These are phyloP conservation scores for Mycteria americana DNA, from an alignment of 2,797 vertebrate genomes.

Conservation along the genomic window DNA sequence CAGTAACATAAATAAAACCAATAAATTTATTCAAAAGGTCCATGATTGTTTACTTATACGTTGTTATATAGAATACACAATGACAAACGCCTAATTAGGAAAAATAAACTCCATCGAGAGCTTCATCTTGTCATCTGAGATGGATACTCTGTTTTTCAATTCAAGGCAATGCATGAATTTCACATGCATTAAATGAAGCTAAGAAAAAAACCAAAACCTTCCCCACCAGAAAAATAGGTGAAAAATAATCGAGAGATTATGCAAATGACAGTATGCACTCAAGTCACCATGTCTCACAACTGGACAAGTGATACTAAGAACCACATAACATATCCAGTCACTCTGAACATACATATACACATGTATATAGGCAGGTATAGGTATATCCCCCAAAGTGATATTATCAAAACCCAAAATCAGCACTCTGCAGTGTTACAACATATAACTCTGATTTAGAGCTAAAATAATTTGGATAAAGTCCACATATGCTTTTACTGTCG, in stretches of 20 bases:
- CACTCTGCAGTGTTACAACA: not conserved
- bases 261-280: not conserved
- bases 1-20: conserved; percentile 82
- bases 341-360: not conserved
- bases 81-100: conserved; percentile 77
- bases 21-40: conserved; percentile 81
- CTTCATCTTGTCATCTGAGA: conserved; percentile 66
- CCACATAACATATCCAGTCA: not conserved
- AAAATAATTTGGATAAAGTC: not conserved
- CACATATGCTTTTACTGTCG: not conserved
- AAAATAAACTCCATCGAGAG: conserved; percentile 72
- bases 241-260: not conserved
- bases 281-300: not conserved
- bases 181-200: not conserved
- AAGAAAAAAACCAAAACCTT: not conserved
- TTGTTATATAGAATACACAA: conserved; percentile 65
- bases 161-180: conserved; percentile 17
- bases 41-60: conserved; percentile 71
- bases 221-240: not conserved
- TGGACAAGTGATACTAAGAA: not conserved
- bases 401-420: not conserved
- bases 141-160: conserved; percentile 56
- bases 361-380: not conserved
- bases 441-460: not conserved
- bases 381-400: not conserved